Evolutionary conservation across 2,888 invertebrate genomes (phyloP), one percentile per base, ranked within the genome.

Genomic region (Drosophila hamatofila): DNA sequence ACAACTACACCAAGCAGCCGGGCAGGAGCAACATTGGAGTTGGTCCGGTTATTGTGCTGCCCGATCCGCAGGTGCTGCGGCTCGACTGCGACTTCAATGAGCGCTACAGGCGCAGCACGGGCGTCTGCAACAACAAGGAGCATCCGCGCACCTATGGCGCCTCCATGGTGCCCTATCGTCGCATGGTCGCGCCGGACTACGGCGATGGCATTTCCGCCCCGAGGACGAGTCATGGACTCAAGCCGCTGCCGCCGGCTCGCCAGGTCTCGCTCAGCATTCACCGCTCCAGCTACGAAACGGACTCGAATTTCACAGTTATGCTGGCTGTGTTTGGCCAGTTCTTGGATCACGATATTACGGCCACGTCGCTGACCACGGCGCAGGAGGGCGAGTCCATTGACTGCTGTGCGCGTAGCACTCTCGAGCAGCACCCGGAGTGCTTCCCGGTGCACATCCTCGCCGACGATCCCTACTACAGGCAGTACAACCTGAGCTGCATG

Each of bases 291-390:
- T 96, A 96, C 88, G 94, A 94, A 41, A 95, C 95, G 54, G 97
- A 97, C 92, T 95, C 95, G 0, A 93, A 95, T 77, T 96, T 97
- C 91, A 96, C 97, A 0, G 96, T 97, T 0, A 96, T 97, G 96
- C 91, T 97, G 71, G 97, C 97, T 0, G 96, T 97, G 6, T 97
- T 97, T 94, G 97, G 97, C 0, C 97, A 97, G 93, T 97, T 98
- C 92, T 90, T 97, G 16, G 97, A 97, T 92, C 97, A 97, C 80
- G 97, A 97, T 80, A 95, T 97, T 62, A 97, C 97, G 0, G 96
- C 97, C 8, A 97, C 97, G 0, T 97, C 97, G 0, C 93, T 96
- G 9, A 96, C 95, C 81, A 95, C 95, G 89, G 96, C 96, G 2
- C 92, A 93, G 60, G 95, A 97, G 90, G 96, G 96, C 41, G 94